Evolutionary conservation across 2,888 invertebrate genomes (phyloP), one percentile per base, ranked within the genome.

Genomic region (Euclidia mi): DNA sequence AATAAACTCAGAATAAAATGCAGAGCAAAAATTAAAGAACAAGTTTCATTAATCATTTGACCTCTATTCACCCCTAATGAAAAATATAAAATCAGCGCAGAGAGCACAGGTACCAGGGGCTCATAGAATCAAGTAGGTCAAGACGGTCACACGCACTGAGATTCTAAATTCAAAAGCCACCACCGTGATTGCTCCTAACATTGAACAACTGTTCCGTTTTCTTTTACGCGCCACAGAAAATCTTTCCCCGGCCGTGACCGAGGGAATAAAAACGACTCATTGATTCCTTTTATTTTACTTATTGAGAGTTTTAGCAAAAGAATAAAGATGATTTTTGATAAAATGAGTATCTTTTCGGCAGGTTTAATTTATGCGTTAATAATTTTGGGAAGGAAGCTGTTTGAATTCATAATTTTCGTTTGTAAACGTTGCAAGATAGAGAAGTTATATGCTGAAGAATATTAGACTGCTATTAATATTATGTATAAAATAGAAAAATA

Each of bases 111-210:
- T 71, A 64, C 61, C 50, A 76, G 71, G 65, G 49, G 51, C 50
- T 49, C 64, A 72, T 64, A 71, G 47, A 65, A 46, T 41, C 57
- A 77, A 74, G 71, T 80, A 77, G 80, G 79, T 78, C 79, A 78
- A 77, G 73, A 62, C 43, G 42, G n/a, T 14, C 41, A 64, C 78
- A 73, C 78, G 75, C 66, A 71, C 56, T 65, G 44, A 72, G 64
- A 60, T 58, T 69, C 71, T 49, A 56, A 76, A 73, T 68, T 70
- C 57, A 63, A 74, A 72, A 67, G 63, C 58, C 45, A 45, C 53
- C 47, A 32, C 49, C 49, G 50, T 52, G 28, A 28, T 14, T 14
- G 14, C 28, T 25, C 9, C 6, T 35, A n/a, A 56, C 40, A 34
- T 42, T 37, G 41, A 52, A 46, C 20, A 32, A 20, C 28, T 29